A percentile compares a stretch with the other conserved stretches of the same genome.
Evolutionary conservation across 2,888 invertebrate genomes (phyloP).

Genomic region (Incurvaria masculella): DNA sequence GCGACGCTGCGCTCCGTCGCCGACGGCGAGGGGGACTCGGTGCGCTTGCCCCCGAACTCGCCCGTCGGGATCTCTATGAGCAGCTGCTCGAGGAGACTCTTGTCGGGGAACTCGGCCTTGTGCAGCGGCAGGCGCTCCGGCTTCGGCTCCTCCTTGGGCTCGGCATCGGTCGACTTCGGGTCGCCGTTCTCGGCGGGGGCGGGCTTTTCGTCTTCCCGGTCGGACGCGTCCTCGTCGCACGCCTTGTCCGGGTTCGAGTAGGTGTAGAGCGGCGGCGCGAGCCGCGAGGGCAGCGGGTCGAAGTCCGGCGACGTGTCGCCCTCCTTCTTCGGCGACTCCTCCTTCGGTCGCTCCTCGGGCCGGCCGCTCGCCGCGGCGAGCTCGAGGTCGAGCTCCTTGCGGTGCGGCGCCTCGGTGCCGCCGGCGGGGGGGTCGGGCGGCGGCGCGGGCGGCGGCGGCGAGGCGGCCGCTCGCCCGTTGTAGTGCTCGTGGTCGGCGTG

Average conservation of each 20-base stretch:
- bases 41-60: constrained; percentile 49
- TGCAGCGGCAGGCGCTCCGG: constrained; percentile 35
- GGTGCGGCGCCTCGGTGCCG: constrained; percentile 4
- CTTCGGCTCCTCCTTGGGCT: constrained; percentile 24
- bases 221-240: constrained; percentile 40
- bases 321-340: constrained; percentile 20
- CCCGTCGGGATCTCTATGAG: constrained; percentile 78
- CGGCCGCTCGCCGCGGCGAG: constrained; percentile 13
- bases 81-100: constrained; percentile 71
- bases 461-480: constrained; percentile 34
- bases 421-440: constrained; percentile 13
- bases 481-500: constrained; percentile 35
- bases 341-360: constrained; percentile 1
- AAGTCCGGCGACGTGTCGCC: constrained; percentile 29
- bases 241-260: constrained; percentile 72
- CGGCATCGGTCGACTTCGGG: constrained; percentile 16
- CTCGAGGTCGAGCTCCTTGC: constrained; percentile 13
- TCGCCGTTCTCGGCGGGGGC: constrained; percentile 31
- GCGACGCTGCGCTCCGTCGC: constrained; percentile 38
- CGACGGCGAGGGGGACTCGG: constrained; percentile 46
- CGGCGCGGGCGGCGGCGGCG: constrained; percentile 20
- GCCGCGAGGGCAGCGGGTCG: constrained; percentile 67
- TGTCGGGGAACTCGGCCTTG: constrained; percentile 51
- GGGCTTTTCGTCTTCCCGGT: constrained; percentile 22
- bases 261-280: constrained; percentile 72